Percentiles rank a stretch among this genome's conserved stretches.
Conservation (phyloP, 2,113 vertebrate genomes). For the Pseudopipra pipra region DNA sequence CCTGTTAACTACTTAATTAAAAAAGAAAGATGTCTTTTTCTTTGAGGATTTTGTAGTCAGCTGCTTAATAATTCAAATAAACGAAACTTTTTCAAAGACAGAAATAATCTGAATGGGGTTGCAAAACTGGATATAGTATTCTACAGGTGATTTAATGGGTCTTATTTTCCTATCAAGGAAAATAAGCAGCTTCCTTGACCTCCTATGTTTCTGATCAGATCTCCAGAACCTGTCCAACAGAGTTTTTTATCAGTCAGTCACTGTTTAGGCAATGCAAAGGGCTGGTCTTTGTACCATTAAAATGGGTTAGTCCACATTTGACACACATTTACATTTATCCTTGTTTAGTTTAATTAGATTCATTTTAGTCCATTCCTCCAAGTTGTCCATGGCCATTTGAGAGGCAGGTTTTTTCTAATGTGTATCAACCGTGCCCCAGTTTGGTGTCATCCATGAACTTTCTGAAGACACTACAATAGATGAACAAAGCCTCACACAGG, state of each 20-base stretch:
- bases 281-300: neutral
- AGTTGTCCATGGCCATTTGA: neutral
- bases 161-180: neutral
- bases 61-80: neutral
- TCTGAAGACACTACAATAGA: neutral
- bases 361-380: neutral
- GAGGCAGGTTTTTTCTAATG: neutral
- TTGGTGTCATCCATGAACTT: neutral
- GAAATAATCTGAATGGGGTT: neutral
- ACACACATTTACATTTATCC: neutral
- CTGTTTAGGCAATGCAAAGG: too few species aligned
- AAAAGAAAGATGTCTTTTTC: neutral
- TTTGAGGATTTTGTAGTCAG: neutral
- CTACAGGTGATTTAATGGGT: neutral
- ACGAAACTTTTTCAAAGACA: neutral
- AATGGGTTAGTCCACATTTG: rapidly evolving
- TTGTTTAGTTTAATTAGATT: neutral
- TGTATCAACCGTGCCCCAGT: neutral
- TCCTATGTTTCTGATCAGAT: neutral
- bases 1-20: neutral
- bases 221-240: neutral
- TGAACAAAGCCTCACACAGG: neutral
- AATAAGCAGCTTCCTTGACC: neutral
- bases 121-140: neutral
- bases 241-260: too few species aligned